A percentile compares a stretch with the other conserved stretches of the same genome.
phyloP scores from a whole-genome alignment of 2,888 invertebrate genomes.

The Synergus japonicus region DNA sequence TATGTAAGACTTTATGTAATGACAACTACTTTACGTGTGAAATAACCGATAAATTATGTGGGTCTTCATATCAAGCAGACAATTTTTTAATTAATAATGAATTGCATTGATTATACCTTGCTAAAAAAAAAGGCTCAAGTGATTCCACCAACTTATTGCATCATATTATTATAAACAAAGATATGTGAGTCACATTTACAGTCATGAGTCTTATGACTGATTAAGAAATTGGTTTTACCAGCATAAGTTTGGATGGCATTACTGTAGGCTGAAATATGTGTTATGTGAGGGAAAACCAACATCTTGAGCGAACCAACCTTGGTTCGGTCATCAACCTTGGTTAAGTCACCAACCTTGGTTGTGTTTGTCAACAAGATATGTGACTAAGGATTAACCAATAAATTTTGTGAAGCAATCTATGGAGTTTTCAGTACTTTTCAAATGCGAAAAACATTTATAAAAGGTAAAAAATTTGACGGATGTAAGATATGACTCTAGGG shows the following conservation, averaged over 20 bases:
- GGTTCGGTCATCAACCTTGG: slow-evolving; percentile 41
- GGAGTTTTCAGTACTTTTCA: not conserved
- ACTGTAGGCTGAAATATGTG: not conserved
- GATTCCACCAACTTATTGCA: slow-evolving; percentile 5
- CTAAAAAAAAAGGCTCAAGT: not conserved
- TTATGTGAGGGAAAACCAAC: not conserved
- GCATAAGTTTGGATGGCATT: not conserved
- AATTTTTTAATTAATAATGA: not conserved
- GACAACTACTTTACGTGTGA: not conserved
- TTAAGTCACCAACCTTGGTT: slow-evolving; percentile 31
- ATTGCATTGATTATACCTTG: not conserved
- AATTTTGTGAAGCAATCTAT: slow-evolving; percentile 12
- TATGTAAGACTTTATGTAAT: slow-evolving; percentile 23
- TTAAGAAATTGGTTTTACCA: slow-evolving; percentile 2
- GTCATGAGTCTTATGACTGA: not conserved
- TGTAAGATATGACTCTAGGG: not conserved
- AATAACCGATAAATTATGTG: slow-evolving; percentile 22
- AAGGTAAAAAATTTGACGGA: not conserved
- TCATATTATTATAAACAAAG: not conserved
- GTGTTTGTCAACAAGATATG: slow-evolving; percentile 34
- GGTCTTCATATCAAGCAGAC: not conserved
- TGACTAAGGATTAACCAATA: slow-evolving; percentile 31
- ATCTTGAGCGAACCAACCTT: slow-evolving; percentile 12
- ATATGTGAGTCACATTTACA: not conserved
- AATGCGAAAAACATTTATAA: not conserved